Evolutionary conservation across 2,888 invertebrate species (phyloP), one percentile per base, ranked within the genome.

Genomic region (Willowsia nigromaculata): DNA sequence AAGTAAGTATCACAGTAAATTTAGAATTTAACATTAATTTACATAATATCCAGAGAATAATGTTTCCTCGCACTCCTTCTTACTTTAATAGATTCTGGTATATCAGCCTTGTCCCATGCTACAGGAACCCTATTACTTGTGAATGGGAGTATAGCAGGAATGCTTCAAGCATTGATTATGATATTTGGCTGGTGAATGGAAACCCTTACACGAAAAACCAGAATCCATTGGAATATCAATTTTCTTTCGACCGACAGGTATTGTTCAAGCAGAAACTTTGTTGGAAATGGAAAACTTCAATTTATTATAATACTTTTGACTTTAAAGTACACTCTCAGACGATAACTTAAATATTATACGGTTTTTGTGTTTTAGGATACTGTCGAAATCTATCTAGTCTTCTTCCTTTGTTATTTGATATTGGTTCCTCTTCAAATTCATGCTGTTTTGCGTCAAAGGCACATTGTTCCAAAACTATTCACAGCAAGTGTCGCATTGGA

Each of bases 31-130:
- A n/a, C n/a, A n/a, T n/a, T n/a, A n/a, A n/a, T n/a, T n/a, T n/a
- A n/a, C n/a, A n/a, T n/a, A n/a, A n/a, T n/a, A n/a, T n/a, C n/a
- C n/a, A n/a, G n/a, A n/a, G n/a, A n/a, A n/a, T n/a, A n/a, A n/a
- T n/a, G n/a, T n/a, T n/a, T n/a, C n/a, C n/a, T n/a, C n/a, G n/a
- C n/a, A n/a, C n/a, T n/a, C n/a, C n/a, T n/a, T n/a, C n/a, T n/a
- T n/a, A n/a, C n/a, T n/a, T n/a, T n/a, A n/a, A 68, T 93, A 98
- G 98, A 93, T 99, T 98, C 94, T 99, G 98, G 98, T 99, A 99
- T 94, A 95, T 99, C 90, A 98, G 98, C 91, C 95, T 99, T 94
- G 98, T 98, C 43, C 96, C 99, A 30, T 99, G 99, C 94, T 97
- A 97, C 93, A 95, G 97, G 90, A 96, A 98, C 93, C 95, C 95